These are phyloP conservation scores for Spisula subtruncata DNA, from an alignment of 2,888 invertebrate species.

Conservation along the genomic window DNA sequence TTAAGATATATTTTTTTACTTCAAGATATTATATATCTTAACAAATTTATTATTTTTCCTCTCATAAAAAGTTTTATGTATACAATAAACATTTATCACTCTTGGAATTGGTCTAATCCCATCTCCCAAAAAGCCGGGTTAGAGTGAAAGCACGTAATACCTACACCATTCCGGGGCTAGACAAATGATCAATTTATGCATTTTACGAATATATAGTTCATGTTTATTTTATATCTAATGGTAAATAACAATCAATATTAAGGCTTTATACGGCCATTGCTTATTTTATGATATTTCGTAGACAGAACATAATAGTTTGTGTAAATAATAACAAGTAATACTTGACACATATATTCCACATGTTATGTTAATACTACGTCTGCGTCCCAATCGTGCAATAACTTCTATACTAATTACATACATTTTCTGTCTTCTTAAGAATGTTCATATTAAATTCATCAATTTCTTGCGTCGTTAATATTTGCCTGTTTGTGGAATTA, in stretches of 20 bases:
- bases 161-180: conserved; percentile 1
- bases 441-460: conserved; percentile 16
- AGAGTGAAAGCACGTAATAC: background rate
- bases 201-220: conserved; percentile 9
- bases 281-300: background rate
- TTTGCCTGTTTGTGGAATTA: background rate
- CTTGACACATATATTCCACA: conserved; percentile 8
- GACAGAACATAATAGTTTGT: conserved; percentile 23
- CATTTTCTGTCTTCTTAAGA: background rate
- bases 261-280: background rate
- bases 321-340: conserved; percentile 7
- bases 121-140: background rate
- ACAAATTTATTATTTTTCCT: background rate
- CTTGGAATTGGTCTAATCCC: background rate
- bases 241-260: conserved; percentile 3
- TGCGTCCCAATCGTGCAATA: background rate
- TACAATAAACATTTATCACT: background rate
- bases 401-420: background rate
- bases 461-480: background rate
- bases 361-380: conserved; percentile 13
- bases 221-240: conserved; percentile 10
- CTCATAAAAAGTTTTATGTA: background rate
- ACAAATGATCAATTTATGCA: conserved; percentile 26
- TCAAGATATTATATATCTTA: background rate
- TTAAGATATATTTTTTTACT: no score